Evolutionary conservation across 1,140 invertebrate genomes (phyloP), one percentile per base, ranked within the genome.

Genomic region (Cyclina sinensis): DNA sequence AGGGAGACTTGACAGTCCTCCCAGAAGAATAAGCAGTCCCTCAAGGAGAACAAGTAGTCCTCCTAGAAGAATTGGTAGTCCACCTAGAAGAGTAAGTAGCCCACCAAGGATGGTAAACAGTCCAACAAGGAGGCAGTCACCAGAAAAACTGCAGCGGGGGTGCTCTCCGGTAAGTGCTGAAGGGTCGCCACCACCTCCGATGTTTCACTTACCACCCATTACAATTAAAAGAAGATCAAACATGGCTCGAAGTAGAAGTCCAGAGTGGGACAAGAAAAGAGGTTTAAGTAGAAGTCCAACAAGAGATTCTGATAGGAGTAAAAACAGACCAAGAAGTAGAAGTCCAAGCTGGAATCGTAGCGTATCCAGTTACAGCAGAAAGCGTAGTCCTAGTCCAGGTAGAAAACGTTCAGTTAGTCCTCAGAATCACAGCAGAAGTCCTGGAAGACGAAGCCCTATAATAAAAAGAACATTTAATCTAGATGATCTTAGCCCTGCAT

Each of bases 121-220:
- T 70, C 81, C 81, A 21, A 62, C 24, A 27, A 68, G 37, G 24
- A 62, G 62, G 16, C 32, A 70, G 30, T 65, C 54, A 43, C 81
- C 65, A 48, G 81, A 87, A n/a, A 46, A 48, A 46, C 59, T 87
- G 0, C 54, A 87, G 32, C 65, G 85, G 62, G 85, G 85, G 1
- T 87, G 85, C 37, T 87, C 85, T 11, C 85, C 85, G 46, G 76
- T 87, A 18, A 87, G 85, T 80, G 85, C 57, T 51, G 85, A 87
- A 12, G 85, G 85, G 30, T 79, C 74, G 7, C 85, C 85, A 48
- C 85, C 85, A 21, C 70, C 84, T 46, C 84, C 84, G 12, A 87
- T 87, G 85, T 87, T 87, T 54, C 80, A 87, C 54, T 30, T 87
- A 14, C 85, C 85, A 46, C 85, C 85, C 0, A 87, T 87, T 48